Base-by-base conservation (phyloP, 1,140 invertebrate species). In the Druon quercuslanigerum region DNA sequence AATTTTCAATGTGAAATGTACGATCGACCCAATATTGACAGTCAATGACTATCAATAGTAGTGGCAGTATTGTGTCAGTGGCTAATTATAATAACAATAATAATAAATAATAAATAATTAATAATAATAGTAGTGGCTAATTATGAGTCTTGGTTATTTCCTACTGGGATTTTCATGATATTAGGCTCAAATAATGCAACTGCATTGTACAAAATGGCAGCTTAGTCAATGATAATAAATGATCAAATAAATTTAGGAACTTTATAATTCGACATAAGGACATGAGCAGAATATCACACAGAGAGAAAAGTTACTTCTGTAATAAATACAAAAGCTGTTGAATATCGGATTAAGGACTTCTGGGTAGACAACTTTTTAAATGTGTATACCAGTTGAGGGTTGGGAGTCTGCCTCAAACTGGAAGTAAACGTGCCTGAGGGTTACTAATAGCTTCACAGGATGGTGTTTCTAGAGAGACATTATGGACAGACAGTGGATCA, bases 361-460 rank as follows among this genome's bases (percentile, higher is more conserved):
- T 54, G 17, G 52, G 1, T 19, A 54, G n/a, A n/a, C 33, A 66
- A 66, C 60, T 66, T 66, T 66, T 40, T 46, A 40, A 66, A 46
- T 20, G 46, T 66, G n/a, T 46, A 66, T 46, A 33, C 16, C 20
- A 66, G 25, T 40, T 66, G 12, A 16, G 14, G 56, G 11, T 1
- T 13, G n/a, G 33, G 46, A 66, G 14, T 66, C 40, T 66, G 60
- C 4, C 60, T 40, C 14, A 40, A 66, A 66, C 20, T 20, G 60
- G 14, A 66, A 40, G 60, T 66, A 33, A 66, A 66, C 33, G 60
- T 66, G n/a, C 60, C 25, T 33, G 40, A 46, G 60, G 40, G 60
- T 66, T 66, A 66, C 60, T 46, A 66, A 66, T 66, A 66, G 14
- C 60, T 46, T 66, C n/a, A 40, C 33, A 66, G 60, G 60, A 14